Percentiles rank a stretch among this genome's conserved stretches.
Conservation (phyloP, 2,888 invertebrate genomes). For the Gymnosoma rotundatum region DNA sequence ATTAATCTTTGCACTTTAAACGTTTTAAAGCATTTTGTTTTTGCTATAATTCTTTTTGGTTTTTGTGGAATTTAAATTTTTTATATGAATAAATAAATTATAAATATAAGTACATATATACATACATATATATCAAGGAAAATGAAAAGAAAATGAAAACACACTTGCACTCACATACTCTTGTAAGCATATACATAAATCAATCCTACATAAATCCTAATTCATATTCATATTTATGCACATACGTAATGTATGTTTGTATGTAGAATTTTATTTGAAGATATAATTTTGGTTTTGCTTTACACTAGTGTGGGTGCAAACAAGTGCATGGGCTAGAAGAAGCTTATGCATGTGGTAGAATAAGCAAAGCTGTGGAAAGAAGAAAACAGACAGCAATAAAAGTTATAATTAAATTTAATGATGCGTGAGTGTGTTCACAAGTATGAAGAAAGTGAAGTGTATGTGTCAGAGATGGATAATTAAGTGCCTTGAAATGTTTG, state of each 20-base stretch:
- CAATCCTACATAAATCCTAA: not conserved
- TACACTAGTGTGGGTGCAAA: not conserved
- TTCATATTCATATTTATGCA: conserved; percentile 1
- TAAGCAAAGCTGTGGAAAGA: not conserved
- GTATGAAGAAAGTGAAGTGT: conserved; percentile 6
- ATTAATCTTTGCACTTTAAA: conserved; percentile 4
- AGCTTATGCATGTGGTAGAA: not conserved
- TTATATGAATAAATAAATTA: conserved; percentile 2
- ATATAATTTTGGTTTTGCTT: conserved; percentile 1
- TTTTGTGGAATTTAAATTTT: not conserved
- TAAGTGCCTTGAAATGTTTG: not conserved
- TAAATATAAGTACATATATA: not conserved
- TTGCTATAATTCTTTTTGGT: not conserved
- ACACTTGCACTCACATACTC: not conserved
- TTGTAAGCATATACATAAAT: conserved; percentile 2
- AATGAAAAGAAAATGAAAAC: conserved; percentile 12
- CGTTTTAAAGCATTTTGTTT: not conserved
- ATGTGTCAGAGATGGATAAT: conserved; percentile 5
- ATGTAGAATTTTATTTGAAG: not conserved
- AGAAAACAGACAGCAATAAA: conserved; percentile 50
- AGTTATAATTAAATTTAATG: conserved; percentile 59
- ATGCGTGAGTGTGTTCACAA: conserved; percentile 34
- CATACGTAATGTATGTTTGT: not conserved
- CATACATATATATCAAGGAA: conserved; percentile 2
- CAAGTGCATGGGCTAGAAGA: not conserved